phyloP scores from a whole-genome alignment of 2,113 vertebrate genomes.

The Pelmatolapia mariae region DNA sequence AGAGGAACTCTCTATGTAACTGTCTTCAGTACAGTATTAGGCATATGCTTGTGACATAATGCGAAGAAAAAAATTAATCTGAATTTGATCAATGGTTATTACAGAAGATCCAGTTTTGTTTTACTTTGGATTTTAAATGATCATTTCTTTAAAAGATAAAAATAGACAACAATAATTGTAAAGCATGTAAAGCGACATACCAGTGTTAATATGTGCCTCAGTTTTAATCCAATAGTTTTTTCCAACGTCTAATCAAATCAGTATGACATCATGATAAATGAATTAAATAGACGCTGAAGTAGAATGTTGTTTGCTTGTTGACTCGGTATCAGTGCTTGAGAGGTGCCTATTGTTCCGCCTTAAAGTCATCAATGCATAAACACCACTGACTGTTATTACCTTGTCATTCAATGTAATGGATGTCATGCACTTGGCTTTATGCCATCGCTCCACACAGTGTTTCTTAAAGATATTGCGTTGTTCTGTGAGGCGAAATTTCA shows the following conservation, averaged over 20 bases:
- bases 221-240: conserved; percentile 40
- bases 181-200: conserved; percentile 18
- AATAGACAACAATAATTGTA: neutral
- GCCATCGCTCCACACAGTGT: neutral
- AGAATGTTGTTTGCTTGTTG: conserved; percentile 33
- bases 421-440: conserved; percentile 38
- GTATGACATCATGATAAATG: conserved; percentile 45
- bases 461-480: neutral
- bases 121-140: neutral
- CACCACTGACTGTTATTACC: conserved; percentile 13
- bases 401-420: conserved; percentile 38
- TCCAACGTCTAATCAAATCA: conserved; percentile 47
- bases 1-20: neutral
- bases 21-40: neutral
- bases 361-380: conserved; percentile 30
- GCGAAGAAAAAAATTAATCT: neutral
- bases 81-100: neutral
- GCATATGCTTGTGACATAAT: neutral
- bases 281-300: conserved; percentile 16
- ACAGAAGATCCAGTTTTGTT: neutral
- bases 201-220: neutral
- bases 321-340: conserved; percentile 18
- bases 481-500: neutral
- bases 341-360: conserved; percentile 21
- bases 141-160: neutral